Conservation (phyloP, 2,888 invertebrate species). For the Synanthedon vespiformis region DNA sequence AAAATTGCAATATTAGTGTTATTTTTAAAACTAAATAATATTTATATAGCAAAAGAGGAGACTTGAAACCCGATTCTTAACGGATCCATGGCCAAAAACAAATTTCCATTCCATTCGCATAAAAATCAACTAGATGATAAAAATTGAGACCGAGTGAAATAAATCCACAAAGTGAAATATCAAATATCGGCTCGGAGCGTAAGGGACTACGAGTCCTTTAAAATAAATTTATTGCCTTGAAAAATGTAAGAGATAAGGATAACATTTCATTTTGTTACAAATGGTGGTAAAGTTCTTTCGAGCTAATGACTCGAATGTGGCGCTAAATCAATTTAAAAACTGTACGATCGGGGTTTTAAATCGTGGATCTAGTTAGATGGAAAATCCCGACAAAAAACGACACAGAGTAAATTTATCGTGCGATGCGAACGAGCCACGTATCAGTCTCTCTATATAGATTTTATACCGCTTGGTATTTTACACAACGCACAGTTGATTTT, state of each 20-base stretch:
- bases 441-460: too few relatives aligned
- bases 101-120: slow-evolving; percentile 5
- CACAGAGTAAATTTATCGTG: slow-evolving; percentile 22
- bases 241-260: slow-evolving; percentile 15
- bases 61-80: slow-evolving; percentile 21
- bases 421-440: slow-evolving; percentile 6
- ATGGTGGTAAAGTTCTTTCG: slow-evolving; percentile 5
- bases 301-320: slow-evolving; percentile 25
- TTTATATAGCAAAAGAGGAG: neutral
- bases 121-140: slow-evolving; percentile 16
- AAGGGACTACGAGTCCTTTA: slow-evolving; percentile 23
- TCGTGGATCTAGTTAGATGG: slow-evolving; percentile 56
- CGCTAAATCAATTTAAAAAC: slow-evolving; percentile 47
- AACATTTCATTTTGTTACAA: slow-evolving; percentile 6
- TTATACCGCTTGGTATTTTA: too few relatives aligned
- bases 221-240: slow-evolving; percentile 29
- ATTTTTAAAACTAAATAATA: neutral
- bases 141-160: slow-evolving; percentile 44
- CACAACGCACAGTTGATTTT: too few relatives aligned
- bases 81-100: slow-evolving; percentile 16
- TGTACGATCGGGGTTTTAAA: slow-evolving; percentile 47
- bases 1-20: neutral
- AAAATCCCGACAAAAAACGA: slow-evolving; percentile 47
- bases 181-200: slow-evolving; percentile 28
- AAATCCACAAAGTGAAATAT: slow-evolving; percentile 49